phyloP scores from a whole-genome alignment of 2,888 invertebrate genomes.

The Nymphalis c-album region DNA sequence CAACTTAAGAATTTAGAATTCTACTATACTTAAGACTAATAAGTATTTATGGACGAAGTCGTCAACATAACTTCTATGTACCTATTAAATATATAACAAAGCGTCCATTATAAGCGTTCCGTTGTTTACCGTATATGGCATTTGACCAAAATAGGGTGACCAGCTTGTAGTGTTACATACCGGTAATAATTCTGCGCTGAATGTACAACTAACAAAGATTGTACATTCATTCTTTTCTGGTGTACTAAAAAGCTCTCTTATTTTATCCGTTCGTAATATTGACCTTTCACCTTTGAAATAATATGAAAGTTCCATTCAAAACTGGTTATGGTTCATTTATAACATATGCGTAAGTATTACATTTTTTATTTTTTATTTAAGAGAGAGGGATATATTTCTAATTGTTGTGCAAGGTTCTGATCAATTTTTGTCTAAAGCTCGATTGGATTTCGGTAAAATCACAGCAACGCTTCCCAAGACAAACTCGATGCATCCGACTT shows the following conservation, averaged over 20 bases:
- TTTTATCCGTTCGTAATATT: neutral
- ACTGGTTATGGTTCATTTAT: too few relatives aligned
- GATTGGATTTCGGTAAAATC: too few relatives aligned
- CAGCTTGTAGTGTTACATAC: constrained; percentile 5
- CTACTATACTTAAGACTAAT: neutral
- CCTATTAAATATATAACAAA: neutral
- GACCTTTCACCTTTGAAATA: too few relatives aligned
- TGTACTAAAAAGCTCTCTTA: neutral
- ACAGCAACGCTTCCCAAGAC: too few relatives aligned
- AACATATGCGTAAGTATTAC: too few relatives aligned
- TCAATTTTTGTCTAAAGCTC: too few relatives aligned
- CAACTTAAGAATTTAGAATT: neutral
- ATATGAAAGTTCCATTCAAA: too few relatives aligned
- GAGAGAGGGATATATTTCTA: too few relatives aligned
- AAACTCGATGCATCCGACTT: too few relatives aligned
- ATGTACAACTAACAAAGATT: neutral
- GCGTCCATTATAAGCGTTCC: constrained; percentile 1
- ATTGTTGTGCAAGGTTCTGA: too few relatives aligned
- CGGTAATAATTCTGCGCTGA: constrained; percentile 7
- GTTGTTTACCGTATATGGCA: constrained; percentile 20
- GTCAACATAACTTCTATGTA: neutral
- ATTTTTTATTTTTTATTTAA: too few relatives aligned
- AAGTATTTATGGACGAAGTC: neutral
- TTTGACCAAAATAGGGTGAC: constrained; percentile 21
- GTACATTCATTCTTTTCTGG: neutral